Conservation (phyloP, 2,113 vertebrate species). For the Ochotona princeps region DNA sequence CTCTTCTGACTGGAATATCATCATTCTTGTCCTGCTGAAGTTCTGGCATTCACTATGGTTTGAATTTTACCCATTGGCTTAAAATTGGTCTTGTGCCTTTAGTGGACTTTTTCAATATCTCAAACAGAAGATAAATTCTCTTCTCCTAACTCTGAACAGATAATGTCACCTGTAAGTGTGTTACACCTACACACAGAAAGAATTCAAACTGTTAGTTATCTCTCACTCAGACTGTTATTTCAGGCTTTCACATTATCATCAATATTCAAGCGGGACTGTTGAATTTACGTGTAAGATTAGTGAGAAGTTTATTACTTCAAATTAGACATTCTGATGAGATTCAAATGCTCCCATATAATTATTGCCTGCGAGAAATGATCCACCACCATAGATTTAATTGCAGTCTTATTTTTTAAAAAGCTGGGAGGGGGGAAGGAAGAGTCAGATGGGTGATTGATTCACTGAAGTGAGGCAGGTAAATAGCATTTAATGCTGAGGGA, state of each 20-base stretch:
- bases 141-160: slow-evolving; percentile 29
- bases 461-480: slow-evolving; percentile 74
- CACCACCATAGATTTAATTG: slow-evolving; percentile 70
- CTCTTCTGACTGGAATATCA: not conserved
- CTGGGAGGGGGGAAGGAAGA: not conserved
- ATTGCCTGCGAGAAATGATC: slow-evolving; percentile 78
- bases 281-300: slow-evolving; percentile 77
- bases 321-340: slow-evolving; percentile 80
- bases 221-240: slow-evolving; percentile 74
- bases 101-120: not conserved
- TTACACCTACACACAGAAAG: slow-evolving; percentile 34
- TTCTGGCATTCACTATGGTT: not conserved
- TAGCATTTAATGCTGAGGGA: slow-evolving; percentile 60
- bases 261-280: slow-evolving; percentile 63
- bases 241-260: slow-evolving; percentile 67
- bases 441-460: slow-evolving; percentile 54
- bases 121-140: not conserved
- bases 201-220: slow-evolving; percentile 45
- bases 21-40: not conserved
- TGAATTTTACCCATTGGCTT: not conserved
- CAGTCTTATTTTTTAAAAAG: not conserved
- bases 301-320: slow-evolving; percentile 79
- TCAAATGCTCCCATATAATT: slow-evolving; percentile 78
- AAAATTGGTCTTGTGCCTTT: not conserved
- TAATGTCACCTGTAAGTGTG: not conserved